Evolutionary conservation across 2,113 vertebrate species (phyloP), one percentile per base, ranked within the genome.

Genomic region (Hippocampus abdominalis): DNA sequence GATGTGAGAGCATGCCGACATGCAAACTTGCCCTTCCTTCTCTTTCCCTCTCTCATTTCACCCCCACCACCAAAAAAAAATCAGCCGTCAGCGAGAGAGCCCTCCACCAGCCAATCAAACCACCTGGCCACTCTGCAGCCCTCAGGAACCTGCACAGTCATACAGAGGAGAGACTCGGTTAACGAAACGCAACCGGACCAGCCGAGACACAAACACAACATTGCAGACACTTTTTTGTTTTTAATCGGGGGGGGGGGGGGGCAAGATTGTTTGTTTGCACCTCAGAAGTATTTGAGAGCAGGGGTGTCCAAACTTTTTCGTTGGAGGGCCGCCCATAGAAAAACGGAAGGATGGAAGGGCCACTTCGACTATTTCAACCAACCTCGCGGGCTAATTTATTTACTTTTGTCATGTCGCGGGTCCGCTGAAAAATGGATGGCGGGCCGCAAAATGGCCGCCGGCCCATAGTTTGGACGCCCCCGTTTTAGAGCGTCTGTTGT

Each of bases 141-240:
- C 96, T 99, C 97, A 99, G 95, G 97, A 98, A 98, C 96, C 97
- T 99, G 96, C 85, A 36, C 62, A 92, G 95, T 95, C 95, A 96
- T 94, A 95, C 92, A 93, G 93, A 94, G 93, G 92, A 95, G 93
- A 96, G 91, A 96, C 90, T 87, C 70, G 87, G 91, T 97, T 95
- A 96, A 92, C 85, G 54, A 54, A 49, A 80, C 48, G 60, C 69
- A 78, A 44, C 57, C 29, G 73, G 20, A 67, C 18, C 40, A 18
- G 23, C 7, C 62, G 12, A 62, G 27, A 75, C 63, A 44, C 48
- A 67, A 29, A 66, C 42, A 76, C 44, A 76, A 25, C 8, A 27
- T 64, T 39, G 11, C 13, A 39, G n/a, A 13, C 29, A 44, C 12
- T 42, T 40, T 40, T 29, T 32, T 32, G 29, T 4, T 32, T 32